Conservation (phyloP, 1,140 invertebrate species). For the Neuroterus valhalla region DNA sequence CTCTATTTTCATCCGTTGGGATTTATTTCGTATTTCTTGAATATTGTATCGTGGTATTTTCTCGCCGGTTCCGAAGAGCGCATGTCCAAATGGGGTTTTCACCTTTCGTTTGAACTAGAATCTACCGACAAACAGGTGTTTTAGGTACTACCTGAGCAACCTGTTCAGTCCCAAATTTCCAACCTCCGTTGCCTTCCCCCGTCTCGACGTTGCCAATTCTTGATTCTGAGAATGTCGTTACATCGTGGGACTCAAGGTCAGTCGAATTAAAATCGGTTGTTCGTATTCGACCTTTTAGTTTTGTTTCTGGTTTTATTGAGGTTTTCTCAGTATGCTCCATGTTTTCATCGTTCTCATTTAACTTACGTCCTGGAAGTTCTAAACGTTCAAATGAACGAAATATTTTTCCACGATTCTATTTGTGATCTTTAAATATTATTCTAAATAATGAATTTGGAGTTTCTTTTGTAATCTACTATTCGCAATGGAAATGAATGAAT, state of each 20-base stretch:
- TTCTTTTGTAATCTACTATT: no score
- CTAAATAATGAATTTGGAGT: no score
- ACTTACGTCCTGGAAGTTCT: no score
- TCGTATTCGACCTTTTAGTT: background rate
- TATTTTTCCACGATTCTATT: no score
- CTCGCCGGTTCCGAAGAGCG: constrained; percentile 11
- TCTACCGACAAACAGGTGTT: background rate
- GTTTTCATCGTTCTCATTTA: no score
- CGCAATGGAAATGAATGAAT: no score
- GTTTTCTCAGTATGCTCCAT: no score
- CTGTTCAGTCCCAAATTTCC: background rate
- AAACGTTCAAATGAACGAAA: no score
- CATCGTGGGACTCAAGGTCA: constrained; percentile 23
- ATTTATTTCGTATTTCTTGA: no score
- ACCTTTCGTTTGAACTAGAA: background rate
- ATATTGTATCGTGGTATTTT: background rate
- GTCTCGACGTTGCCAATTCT: constrained; percentile 24
- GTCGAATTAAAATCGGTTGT: background rate
- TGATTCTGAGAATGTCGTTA: constrained; percentile 23
- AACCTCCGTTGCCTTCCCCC: background rate
- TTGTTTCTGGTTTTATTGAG: no score
- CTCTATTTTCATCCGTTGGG: no score
- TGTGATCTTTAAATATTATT: no score
- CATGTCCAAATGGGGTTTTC: constrained; percentile 10
- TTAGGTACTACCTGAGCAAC: constrained; percentile 13